Evolutionary conservation across 1,140 invertebrate species (phyloP).

Genomic region (Oryzaephilus surinamensis): DNA sequence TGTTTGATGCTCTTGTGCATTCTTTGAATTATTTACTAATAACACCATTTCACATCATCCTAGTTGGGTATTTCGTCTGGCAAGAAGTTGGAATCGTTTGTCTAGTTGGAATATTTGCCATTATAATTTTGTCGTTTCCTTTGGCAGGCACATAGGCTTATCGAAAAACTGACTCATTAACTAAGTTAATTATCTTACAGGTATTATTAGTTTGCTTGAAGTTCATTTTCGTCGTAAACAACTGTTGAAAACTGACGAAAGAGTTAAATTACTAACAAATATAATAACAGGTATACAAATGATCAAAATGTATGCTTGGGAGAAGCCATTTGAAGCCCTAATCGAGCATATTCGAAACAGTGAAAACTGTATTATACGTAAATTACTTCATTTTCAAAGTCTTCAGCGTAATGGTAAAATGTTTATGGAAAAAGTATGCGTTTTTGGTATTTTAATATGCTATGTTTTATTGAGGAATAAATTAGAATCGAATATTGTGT

Average conservation of each 20-base stretch:
- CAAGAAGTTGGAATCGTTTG: conserved; percentile 52
- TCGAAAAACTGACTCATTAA: not conserved
- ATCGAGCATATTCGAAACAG: conserved; percentile 42
- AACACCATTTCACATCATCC: conserved; percentile 54
- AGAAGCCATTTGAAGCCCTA: conserved; percentile 52
- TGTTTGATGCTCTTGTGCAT: conserved; percentile 50
- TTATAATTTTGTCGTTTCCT: conserved; percentile 48
- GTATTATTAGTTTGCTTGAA: conserved; percentile 42
- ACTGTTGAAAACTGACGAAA: conserved; percentile 53
- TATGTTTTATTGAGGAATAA: conserved; percentile 54
- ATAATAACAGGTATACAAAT: conserved; percentile 60
- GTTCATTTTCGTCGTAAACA: conserved; percentile 44
- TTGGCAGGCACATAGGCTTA: too few relatives aligned
- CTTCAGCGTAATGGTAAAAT: conserved; percentile 58
- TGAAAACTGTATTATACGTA: conserved; percentile 57
- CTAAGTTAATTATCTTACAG: conserved; percentile 23
- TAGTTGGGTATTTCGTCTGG: conserved; percentile 56
- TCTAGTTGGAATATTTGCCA: conserved; percentile 56
- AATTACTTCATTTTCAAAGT: conserved; percentile 57
- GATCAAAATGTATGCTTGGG: conserved; percentile 76
- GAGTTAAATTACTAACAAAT: conserved; percentile 71
- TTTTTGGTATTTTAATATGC: conserved; percentile 61
- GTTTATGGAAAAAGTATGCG: conserved; percentile 58
- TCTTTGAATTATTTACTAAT: conserved; percentile 55
- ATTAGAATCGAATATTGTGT: conserved; percentile 58